phyloP scores from a whole-genome alignment of 2,113 vertebrate genomes.

The Bubo bubo region DNA sequence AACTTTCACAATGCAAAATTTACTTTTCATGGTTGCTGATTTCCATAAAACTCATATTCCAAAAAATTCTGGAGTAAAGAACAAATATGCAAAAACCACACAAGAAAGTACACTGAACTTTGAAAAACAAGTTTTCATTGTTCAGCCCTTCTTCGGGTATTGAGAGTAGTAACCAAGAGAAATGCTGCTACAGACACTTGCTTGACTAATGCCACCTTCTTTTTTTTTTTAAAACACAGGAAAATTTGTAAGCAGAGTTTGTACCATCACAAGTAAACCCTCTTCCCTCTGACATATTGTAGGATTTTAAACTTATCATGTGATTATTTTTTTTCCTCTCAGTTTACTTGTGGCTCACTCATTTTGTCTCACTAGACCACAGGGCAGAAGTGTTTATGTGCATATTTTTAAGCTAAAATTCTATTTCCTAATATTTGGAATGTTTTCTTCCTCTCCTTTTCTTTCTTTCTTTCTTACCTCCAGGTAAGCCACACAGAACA shows the following conservation, averaged over 20 bases:
- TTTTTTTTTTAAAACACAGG: not conserved
- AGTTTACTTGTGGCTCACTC: not conserved
- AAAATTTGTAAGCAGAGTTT: not conserved
- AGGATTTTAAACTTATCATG: not conserved
- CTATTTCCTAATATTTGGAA: not conserved
- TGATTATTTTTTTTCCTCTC: not conserved
- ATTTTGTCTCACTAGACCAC: not conserved
- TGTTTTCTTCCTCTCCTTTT: not conserved
- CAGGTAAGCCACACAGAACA: slow-evolving; percentile 45
- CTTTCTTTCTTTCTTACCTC: not conserved
- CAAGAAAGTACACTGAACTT: not conserved
- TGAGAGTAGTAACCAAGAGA: not conserved
- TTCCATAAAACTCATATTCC: not conserved
- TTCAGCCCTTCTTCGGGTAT: not conserved
- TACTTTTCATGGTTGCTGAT: not conserved
- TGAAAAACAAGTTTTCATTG: not conserved
- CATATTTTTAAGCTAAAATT: not conserved
- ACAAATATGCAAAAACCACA: not conserved
- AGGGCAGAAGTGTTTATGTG: not conserved
- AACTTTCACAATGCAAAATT: not conserved
- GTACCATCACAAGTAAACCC: not conserved
- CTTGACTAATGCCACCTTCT: not conserved
- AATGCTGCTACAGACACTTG: not conserved
- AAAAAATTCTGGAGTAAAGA: not conserved
- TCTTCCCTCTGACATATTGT: not conserved